phyloP scores from a whole-genome alignment of 2,888 invertebrate genomes.

The Patella ulyssiponensis region DNA sequence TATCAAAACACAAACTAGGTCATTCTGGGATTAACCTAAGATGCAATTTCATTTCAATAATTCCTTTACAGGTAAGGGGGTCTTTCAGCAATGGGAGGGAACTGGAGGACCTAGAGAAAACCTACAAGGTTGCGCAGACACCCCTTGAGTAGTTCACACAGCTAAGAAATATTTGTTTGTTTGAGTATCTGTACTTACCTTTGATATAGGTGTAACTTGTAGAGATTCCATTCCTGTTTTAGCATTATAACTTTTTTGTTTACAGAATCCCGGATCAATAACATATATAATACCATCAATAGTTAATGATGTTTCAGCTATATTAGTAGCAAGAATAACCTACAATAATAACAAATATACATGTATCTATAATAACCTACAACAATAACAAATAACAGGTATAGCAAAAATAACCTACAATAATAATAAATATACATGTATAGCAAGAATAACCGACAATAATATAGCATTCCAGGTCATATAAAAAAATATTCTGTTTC shows the following conservation, averaged over 20 bases:
- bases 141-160: no score
- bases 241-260: slow-evolving; percentile 98
- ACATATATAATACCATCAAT: slow-evolving; percentile 99
- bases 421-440: not conserved
- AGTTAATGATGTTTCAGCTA: slow-evolving; percentile 98
- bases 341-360: slow-evolving; percentile 50
- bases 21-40: no score
- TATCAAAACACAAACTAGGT: no score
- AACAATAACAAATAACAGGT: slow-evolving; percentile 50
- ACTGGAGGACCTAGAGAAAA: no score
- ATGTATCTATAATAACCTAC: slow-evolving; percentile 78
- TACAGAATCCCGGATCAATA: slow-evolving; percentile 99
- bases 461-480: not conserved
- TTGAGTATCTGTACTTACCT: slow-evolving; percentile 72
- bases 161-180: no score
- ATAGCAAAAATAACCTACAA: slow-evolving; percentile 18
- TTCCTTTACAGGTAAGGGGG: no score
- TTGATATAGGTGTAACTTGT: slow-evolving; percentile 98
- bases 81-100: no score
- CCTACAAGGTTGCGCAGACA: no score
- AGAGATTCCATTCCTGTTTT: slow-evolving; percentile 98
- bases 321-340: slow-evolving; percentile 97
- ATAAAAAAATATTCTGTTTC: not conserved
- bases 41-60: no score
- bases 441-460: not conserved